phyloP scores from a whole-genome alignment of 2,113 vertebrate species.

The Oplegnathus fasciatus region DNA sequence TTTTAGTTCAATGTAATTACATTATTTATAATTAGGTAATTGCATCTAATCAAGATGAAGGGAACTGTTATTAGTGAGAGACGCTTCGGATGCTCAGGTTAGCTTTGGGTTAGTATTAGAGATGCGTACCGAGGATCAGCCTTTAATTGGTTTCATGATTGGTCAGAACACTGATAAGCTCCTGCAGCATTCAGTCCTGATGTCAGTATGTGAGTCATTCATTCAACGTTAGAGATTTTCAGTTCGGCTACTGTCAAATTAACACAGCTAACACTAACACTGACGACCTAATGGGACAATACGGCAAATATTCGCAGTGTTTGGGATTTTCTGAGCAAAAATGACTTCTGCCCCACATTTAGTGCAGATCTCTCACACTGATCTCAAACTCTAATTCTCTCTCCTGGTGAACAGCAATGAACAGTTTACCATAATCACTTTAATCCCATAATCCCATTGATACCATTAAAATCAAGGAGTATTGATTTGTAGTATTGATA shows the following conservation, averaged over 20 bases:
- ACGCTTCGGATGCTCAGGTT: not conserved
- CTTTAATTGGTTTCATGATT: not conserved
- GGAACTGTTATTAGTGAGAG: not conserved
- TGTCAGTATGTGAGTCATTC: not conserved
- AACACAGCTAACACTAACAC: not conserved
- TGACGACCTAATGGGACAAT: not conserved
- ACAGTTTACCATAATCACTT: not conserved
- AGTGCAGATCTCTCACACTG: too few species aligned
- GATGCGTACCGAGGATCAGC: not conserved
- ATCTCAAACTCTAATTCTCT: not conserved
- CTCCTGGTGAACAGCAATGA: not conserved
- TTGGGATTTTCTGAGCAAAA: not conserved
- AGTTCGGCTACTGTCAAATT: not conserved
- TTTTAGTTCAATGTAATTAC: conserved; percentile 28
- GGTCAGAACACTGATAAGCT: not conserved
- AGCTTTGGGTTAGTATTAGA: not conserved
- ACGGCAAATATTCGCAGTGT: not conserved
- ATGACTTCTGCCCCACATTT: not conserved
- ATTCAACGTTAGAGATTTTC: not conserved
- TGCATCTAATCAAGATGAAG: conserved; percentile 22
- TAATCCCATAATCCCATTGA: not conserved
- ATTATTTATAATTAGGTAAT: conserved; percentile 40
- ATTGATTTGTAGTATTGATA: too few species aligned
- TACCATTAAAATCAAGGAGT: too few species aligned
- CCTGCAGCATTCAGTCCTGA: not conserved